phyloP scores from a whole-genome alignment of 2,888 invertebrate genomes.

The Aporophyla nigra region DNA sequence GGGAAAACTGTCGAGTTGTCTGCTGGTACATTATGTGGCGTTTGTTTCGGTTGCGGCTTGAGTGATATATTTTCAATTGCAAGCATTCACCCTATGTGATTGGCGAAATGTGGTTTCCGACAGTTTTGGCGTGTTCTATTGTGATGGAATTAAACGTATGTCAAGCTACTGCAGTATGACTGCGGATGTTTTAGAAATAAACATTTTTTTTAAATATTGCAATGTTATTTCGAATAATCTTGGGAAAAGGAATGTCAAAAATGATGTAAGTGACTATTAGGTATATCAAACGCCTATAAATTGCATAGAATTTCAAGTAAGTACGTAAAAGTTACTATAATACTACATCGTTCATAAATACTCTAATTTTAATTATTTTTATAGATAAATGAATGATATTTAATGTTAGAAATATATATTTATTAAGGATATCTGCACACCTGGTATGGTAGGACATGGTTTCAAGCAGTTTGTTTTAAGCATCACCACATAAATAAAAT shows the following conservation, averaged over 20 bases:
- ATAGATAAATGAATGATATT: too few species aligned
- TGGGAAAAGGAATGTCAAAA: not conserved
- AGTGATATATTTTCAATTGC: slow-evolving; percentile 51
- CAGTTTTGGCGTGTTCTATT: slow-evolving; percentile 41
- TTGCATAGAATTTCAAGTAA: not conserved
- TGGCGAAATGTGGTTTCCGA: slow-evolving; percentile 44
- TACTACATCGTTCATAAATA: too few species aligned
- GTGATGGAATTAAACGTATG: slow-evolving; percentile 12
- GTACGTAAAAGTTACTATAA: too few species aligned
- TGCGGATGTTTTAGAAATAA: slow-evolving; percentile 18
- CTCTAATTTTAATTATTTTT: not conserved
- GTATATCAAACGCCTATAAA: not conserved
- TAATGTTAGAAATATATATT: not conserved
- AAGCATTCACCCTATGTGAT: slow-evolving; percentile 32
- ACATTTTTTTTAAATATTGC: not conserved
- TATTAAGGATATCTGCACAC: not conserved
- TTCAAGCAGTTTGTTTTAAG: too few species aligned
- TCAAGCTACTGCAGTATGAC: slow-evolving; percentile 2
- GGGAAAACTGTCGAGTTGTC: slow-evolving; percentile 70
- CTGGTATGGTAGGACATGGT: not conserved
- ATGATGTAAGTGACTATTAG: not conserved
- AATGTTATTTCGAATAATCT: not conserved
- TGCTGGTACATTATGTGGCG: slow-evolving; percentile 35
- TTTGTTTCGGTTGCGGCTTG: slow-evolving; percentile 35
- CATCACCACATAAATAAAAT: too few species aligned